A percentile compares a stretch with the other conserved stretches of the same genome.
Evolutionary conservation across 2,113 vertebrate genomes (phyloP).

Genomic region (Felis catus): DNA sequence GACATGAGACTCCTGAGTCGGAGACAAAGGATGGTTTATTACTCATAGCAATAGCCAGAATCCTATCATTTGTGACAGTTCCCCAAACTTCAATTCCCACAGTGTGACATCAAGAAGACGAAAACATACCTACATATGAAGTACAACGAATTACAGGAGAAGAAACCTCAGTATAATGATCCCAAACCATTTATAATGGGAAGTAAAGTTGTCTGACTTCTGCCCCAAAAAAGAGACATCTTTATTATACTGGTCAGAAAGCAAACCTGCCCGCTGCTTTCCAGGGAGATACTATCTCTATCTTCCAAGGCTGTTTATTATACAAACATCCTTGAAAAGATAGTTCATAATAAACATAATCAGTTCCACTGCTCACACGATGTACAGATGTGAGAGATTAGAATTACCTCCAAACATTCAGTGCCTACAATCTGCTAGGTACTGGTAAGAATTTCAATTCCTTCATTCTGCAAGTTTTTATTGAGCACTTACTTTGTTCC

Average conservation of each 20-base stretch:
- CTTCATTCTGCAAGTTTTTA: background rate
- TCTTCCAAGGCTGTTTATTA: background rate
- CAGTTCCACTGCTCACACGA: background rate
- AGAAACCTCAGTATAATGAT: background rate
- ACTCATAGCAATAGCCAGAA: slow-evolving; percentile 17
- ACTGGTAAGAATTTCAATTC: background rate
- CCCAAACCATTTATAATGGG: background rate
- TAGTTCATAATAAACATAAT: background rate
- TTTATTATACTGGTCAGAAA: background rate
- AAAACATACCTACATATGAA: background rate
- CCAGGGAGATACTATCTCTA: background rate
- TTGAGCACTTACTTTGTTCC: background rate
- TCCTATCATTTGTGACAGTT: background rate
- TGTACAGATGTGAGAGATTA: background rate
- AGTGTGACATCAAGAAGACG: background rate
- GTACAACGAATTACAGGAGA: background rate
- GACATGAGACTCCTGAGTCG: slow-evolving; percentile 33
- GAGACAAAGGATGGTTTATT: slow-evolving; percentile 21
- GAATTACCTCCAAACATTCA: background rate
- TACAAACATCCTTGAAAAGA: background rate
- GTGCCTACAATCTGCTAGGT: background rate
- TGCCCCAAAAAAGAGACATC: background rate
- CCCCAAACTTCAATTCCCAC: background rate
- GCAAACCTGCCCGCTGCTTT: background rate
- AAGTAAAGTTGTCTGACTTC: background rate